phyloP scores from a whole-genome alignment of 2,113 vertebrate species.

The Rutilus rutilus region DNA sequence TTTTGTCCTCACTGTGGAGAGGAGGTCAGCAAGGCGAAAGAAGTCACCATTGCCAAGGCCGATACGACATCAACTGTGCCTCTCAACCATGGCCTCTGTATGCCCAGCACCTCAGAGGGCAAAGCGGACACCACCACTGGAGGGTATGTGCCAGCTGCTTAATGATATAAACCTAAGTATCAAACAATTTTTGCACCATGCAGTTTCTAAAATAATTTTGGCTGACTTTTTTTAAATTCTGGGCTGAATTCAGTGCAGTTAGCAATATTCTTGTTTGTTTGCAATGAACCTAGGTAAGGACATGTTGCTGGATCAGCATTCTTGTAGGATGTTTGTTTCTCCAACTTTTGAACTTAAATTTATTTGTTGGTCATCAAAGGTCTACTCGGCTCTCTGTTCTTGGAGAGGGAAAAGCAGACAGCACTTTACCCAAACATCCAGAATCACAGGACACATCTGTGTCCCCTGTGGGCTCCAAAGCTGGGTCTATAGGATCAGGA shows the following conservation, averaged over 20 bases:
- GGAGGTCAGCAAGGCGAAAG: conserved; percentile 91
- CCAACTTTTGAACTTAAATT: not conserved
- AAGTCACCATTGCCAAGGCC: conserved; percentile 96
- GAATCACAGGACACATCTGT: conserved; percentile 75
- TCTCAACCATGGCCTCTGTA: conserved; percentile 68
- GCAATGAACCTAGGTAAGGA: not conserved
- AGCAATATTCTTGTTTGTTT: no score
- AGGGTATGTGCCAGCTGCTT: conserved; percentile 74
- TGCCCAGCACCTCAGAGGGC: conserved; percentile 80
- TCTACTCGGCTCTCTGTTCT: conserved; percentile 67
- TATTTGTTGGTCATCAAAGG: conserved; percentile 63
- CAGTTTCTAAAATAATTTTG: no score
- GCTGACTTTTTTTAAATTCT: no score
- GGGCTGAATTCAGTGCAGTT: no score
- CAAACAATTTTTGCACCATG: no score
- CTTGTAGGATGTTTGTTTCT: not conserved
- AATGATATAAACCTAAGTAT: not conserved
- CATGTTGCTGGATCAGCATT: not conserved
- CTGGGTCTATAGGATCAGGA: conserved; percentile 61
- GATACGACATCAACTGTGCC: conserved; percentile 93
- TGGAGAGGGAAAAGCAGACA: conserved; percentile 82
- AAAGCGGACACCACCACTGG: conserved; percentile 94
- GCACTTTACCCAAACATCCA: conserved; percentile 64
- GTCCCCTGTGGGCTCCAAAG: conserved; percentile 75
- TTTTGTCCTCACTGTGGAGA: conserved; percentile 98